Base-by-base conservation (phyloP, 2,888 invertebrate genomes). In the Sarcophaga carnaria region DNA sequence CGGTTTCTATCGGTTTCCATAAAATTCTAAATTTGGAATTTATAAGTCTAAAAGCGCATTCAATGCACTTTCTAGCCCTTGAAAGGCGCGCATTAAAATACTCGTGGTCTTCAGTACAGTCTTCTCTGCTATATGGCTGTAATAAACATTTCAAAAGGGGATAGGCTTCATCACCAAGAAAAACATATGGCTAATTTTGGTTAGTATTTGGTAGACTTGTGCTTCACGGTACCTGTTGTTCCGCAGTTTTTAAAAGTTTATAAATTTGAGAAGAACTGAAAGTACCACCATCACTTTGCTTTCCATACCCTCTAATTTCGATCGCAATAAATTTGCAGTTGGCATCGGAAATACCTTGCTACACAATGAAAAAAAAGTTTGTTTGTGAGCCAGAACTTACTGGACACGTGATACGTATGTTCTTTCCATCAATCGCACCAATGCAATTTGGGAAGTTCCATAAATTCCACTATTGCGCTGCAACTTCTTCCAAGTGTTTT, bases 311-410 rank as follows among this genome's bases (percentile, higher is more conserved):
- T 75, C 85, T 79, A 64, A 82, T 69, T 83, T 83, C 80, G 45
- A 85, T 75, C 22, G 71, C 69, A 70, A 82, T 75, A 84, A 79
- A 84, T 78, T 78, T 86, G 69, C 71, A 80, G 67, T 80, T 72
- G 45, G 80, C 83, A 80, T 87, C 84, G 25, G 80, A 64, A 63
- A 83, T 59, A 49, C 72, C 87, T 83, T 85, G 85, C 47, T 83
- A 64, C 67, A 88, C 83, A 70, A 80, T 80, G 11, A 72, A 85
- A 85, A 83, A 62, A 80, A 80, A 62, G 71, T n/a, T n/a, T n/a
- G 20, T 78, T 92, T 91, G 87, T 91, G 90, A 90, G 14, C 91
- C 91, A 83, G 88, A 89, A 70, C 90, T 85, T 69, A 85, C 54
- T 54, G 91, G 91, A 45, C 89, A 88, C 83, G 89, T 86, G 74